These are phyloP conservation scores for Thaumatotibia leucotreta DNA, from an alignment of 1,140 invertebrate species.

Conservation along the genomic window DNA sequence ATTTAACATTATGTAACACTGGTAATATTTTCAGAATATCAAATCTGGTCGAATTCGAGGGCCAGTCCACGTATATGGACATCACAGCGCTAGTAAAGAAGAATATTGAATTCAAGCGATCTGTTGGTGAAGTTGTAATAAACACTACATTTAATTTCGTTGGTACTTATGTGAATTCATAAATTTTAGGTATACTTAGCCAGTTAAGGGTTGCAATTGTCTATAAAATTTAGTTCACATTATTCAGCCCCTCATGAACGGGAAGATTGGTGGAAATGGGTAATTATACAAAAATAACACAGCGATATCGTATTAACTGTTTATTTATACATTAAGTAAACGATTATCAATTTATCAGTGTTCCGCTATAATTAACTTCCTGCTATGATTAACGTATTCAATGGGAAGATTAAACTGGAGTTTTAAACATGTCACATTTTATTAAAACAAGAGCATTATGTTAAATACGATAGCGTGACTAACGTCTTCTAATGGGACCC, in stretches of 20 bases:
- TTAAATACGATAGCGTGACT: too few relatives aligned
- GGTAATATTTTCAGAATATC: background rate
- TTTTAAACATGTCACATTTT: constrained; percentile 22
- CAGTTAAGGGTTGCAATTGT: too few relatives aligned
- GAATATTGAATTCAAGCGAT: too few relatives aligned
- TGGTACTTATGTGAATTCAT: too few relatives aligned
- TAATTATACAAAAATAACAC: constrained; percentile 15
- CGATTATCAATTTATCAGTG: constrained; percentile 42
- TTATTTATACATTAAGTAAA: constrained; percentile 49
- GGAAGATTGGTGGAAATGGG: too few relatives aligned
- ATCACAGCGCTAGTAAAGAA: background rate
- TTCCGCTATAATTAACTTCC: constrained; percentile 39
- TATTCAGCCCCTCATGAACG: too few relatives aligned
- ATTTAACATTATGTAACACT: too few relatives aligned
- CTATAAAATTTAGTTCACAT: too few relatives aligned
- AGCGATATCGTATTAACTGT: constrained; percentile 33
- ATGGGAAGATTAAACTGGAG: constrained; percentile 30
- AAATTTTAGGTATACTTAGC: too few relatives aligned
- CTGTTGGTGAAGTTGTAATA: too few relatives aligned
- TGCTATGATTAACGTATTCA: constrained; percentile 34
- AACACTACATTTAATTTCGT: too few relatives aligned
- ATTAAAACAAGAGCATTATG: constrained; percentile 2
- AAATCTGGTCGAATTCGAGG: background rate
- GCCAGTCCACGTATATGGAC: background rate
- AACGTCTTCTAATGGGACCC: too few relatives aligned